These are phyloP conservation scores for Rhadina sibilatrix DNA, from an alignment of 2,113 vertebrate species.

Conservation along the genomic window DNA sequence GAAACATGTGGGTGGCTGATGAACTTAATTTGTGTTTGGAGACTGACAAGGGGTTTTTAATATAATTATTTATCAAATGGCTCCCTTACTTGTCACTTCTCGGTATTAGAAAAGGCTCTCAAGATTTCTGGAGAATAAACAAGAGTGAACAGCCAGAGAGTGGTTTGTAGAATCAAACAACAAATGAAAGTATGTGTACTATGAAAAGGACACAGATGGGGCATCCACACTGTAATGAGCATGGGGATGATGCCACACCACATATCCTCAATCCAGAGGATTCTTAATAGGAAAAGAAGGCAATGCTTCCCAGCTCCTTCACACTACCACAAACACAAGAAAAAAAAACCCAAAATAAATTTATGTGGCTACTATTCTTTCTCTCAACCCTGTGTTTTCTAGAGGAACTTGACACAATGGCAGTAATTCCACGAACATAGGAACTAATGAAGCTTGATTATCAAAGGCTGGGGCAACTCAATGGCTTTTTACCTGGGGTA, in stretches of 20 bases:
- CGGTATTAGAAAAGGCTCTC: background rate
- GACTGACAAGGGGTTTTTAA: background rate
- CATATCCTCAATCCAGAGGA: background rate
- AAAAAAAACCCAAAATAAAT: background rate
- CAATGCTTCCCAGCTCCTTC: background rate
- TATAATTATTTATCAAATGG: background rate
- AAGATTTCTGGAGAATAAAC: background rate
- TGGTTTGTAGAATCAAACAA: background rate
- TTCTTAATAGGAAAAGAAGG: background rate
- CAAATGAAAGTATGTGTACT: background rate
- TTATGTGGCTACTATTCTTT: background rate
- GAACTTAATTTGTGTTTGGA: background rate
- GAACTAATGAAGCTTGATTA: background rate
- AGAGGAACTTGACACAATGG: background rate
- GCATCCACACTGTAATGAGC: background rate
- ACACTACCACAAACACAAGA: background rate
- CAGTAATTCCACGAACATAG: background rate
- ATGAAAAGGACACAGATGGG: background rate
- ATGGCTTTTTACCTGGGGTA: background rate
- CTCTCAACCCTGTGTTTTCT: background rate
- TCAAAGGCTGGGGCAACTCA: background rate
- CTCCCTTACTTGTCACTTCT: constrained; percentile 11
- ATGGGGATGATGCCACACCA: background rate
- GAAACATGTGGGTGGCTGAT: background rate
- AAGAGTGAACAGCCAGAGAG: background rate